These are phyloP conservation scores for Sceliomorpha sp. DNA, from an alignment of 2,888 invertebrate species.

Conservation along the genomic window DNA sequence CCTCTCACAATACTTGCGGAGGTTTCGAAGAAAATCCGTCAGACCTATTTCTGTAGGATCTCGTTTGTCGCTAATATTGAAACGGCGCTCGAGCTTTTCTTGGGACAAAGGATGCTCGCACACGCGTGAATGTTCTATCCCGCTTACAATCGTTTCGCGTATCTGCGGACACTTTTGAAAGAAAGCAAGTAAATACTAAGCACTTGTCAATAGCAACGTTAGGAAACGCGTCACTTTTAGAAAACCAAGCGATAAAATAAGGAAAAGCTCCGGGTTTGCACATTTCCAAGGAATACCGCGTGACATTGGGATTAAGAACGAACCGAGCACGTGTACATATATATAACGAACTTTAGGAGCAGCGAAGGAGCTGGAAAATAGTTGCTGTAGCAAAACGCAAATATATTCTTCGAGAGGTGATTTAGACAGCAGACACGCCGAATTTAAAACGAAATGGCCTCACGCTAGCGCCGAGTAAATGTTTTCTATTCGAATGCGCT, in stretches of 20 bases:
- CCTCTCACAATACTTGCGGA: slow-evolving; percentile 32
- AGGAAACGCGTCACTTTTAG: too few relatives aligned
- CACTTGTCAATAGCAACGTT: too few relatives aligned
- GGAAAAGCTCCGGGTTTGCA: too few relatives aligned
- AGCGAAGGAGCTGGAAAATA: not conserved
- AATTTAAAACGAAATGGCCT: slow-evolving; percentile 27
- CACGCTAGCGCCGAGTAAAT: slow-evolving; percentile 53
- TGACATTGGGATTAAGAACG: too few relatives aligned
- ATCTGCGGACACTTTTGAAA: slow-evolving; percentile 55
- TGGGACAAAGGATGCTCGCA: slow-evolving; percentile 37
- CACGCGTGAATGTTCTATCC: slow-evolving; percentile 55
- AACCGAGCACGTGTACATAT: too few relatives aligned
- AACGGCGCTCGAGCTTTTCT: slow-evolving; percentile 53
- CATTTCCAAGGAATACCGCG: too few relatives aligned
- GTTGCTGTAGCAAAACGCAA: slow-evolving; percentile 1
- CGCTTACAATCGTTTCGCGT: slow-evolving; percentile 59
- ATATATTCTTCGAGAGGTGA: slow-evolving; percentile 8
- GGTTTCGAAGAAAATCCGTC: slow-evolving; percentile 30
- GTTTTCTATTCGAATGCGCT: slow-evolving; percentile 66
- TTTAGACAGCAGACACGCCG: slow-evolving; percentile 10
- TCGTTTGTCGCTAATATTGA: slow-evolving; percentile 59
- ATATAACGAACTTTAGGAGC: too few relatives aligned
- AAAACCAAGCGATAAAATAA: too few relatives aligned
- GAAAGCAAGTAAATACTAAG: slow-evolving; percentile 14
- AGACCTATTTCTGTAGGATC: slow-evolving; percentile 44